phyloP scores from a whole-genome alignment of 53 echinoderm and acorn worm species.

The Apostichopus leukothele region DNA sequence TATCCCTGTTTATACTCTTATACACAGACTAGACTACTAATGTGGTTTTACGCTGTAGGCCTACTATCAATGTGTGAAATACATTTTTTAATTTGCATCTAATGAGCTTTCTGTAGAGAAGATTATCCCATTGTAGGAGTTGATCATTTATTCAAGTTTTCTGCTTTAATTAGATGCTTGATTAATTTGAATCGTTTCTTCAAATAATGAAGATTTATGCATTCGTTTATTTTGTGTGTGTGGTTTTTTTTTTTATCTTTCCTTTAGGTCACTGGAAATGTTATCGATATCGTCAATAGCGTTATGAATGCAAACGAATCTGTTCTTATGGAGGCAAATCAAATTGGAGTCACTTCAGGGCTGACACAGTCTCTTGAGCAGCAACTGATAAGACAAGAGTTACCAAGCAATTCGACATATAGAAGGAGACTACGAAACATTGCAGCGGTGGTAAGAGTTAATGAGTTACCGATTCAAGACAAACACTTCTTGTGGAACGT shows the following conservation, averaged over 20 bases:
- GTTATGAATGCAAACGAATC: conserved; percentile 18
- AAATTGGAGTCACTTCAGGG: conserved; percentile 16
- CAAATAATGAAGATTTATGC: too few species aligned
- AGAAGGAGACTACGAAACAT: background rate
- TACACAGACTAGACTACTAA: too few species aligned
- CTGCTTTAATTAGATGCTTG: too few species aligned
- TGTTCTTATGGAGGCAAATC: conserved; percentile 24
- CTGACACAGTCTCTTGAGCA: conserved; percentile 5
- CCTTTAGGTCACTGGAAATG: conserved; percentile 1
- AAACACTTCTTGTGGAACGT: too few species aligned
- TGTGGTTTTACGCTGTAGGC: too few species aligned
- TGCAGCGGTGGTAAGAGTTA: conserved; percentile 7
- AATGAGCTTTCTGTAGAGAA: too few species aligned
- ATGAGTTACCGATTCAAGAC: background rate
- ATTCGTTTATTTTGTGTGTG: background rate
- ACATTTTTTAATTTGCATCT: too few species aligned
- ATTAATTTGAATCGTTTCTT: too few species aligned
- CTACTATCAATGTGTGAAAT: too few species aligned
- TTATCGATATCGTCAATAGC: conserved; percentile 5
- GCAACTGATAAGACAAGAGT: conserved; percentile 6
- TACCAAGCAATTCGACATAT: background rate
- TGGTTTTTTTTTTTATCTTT: background rate
- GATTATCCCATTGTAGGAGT: too few species aligned
- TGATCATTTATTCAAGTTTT: too few species aligned
- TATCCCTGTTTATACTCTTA: too few species aligned